phyloP scores from a whole-genome alignment of 2,888 invertebrate genomes.

The Lasius fuliginosus region DNA sequence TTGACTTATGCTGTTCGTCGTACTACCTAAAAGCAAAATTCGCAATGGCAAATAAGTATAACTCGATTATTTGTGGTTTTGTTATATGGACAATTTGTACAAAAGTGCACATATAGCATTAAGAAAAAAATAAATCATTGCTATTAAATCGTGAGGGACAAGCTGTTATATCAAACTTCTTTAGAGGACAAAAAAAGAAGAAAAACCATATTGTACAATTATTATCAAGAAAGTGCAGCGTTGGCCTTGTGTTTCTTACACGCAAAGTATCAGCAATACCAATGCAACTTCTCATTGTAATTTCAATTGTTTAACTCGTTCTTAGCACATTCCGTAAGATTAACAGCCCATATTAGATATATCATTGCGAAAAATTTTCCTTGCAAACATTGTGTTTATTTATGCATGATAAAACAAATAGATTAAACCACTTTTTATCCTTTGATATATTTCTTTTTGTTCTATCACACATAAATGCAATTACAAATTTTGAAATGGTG shows the following conservation, averaged over 20 bases:
- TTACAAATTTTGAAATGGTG: not conserved
- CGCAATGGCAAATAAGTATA: conserved; percentile 2
- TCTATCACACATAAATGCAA: not conserved
- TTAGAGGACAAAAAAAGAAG: conserved; percentile 20
- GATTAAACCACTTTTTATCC: not conserved
- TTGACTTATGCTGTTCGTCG: conserved; percentile 90
- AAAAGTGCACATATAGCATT: conserved; percentile 58
- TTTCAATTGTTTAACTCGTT: conserved; percentile 3
- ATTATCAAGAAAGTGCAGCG: conserved; percentile 64
- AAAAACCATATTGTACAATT: conserved; percentile 61
- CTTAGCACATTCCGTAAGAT: conserved; percentile 5
- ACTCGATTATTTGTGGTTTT: not conserved
- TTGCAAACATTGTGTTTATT: not conserved
- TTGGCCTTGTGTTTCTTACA: conserved; percentile 58
- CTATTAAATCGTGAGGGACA: conserved; percentile 51
- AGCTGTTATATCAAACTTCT: conserved; percentile 30
- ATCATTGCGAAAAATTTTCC: not conserved
- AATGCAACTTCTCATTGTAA: conserved; percentile 19
- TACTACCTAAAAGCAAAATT: conserved; percentile 88
- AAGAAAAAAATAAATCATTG: conserved; percentile 60
- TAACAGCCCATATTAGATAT: conserved; percentile 22
- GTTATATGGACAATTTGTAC: conserved; percentile 32
- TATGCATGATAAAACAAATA: conserved; percentile 30
- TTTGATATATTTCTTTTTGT: not conserved
- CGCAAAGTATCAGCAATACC: conserved; percentile 18